phyloP scores from a whole-genome alignment of 2,113 vertebrate genomes.

The Girardinichthys multiradiatus region DNA sequence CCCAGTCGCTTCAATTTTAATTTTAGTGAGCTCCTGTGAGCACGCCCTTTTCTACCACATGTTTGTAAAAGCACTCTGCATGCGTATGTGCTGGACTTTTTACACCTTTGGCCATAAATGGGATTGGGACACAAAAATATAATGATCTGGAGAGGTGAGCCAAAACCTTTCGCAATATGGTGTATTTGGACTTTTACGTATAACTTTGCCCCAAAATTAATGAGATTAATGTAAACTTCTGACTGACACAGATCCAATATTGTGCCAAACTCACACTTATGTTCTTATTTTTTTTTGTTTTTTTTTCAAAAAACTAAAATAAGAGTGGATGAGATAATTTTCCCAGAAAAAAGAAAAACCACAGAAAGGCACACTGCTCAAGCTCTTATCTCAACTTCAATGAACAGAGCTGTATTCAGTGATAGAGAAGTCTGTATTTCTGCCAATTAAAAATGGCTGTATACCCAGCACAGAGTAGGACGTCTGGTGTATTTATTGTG shows the following conservation, averaged over 20 bases:
- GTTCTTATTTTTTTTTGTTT: no score
- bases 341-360: neutral
- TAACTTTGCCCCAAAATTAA: no score
- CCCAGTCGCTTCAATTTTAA: neutral
- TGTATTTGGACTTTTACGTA: no score
- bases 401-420: neutral
- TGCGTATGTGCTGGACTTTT: no score
- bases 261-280: no score
- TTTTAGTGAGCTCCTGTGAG: neutral
- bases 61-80: neutral
- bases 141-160: no score
- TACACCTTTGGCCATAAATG: no score
- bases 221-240: neutral
- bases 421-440: slow-evolving; percentile 7
- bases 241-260: neutral
- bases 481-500: slow-evolving; percentile 15
- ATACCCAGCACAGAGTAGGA: neutral
- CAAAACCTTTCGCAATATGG: no score
- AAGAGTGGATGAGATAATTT: neutral
- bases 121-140: neutral
- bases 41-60: neutral
- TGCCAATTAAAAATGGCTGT: slow-evolving; percentile 3
- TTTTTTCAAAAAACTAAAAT: neutral
- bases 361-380: neutral
- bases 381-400: neutral